phyloP scores from a whole-genome alignment of 2,113 vertebrate species.

The Paramormyrops kingsleyae region DNA sequence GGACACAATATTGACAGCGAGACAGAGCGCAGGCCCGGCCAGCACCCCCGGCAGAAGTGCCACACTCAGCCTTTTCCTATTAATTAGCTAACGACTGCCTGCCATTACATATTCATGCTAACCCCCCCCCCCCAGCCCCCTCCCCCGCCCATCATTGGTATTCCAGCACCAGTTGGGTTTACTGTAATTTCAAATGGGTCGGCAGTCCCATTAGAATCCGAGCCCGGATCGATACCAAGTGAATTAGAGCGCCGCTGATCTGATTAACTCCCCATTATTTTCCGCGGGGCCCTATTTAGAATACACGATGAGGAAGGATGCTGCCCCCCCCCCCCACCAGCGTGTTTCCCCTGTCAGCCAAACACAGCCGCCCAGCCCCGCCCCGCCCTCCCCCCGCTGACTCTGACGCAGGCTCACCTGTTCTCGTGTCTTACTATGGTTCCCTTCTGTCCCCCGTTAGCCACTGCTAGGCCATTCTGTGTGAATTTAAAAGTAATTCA shows the following conservation, averaged over 20 bases:
- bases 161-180: slow-evolving; percentile 74
- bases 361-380: slow-evolving; percentile 10
- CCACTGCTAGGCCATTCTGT: not conserved
- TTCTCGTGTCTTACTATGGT: not conserved
- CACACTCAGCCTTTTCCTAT: slow-evolving; percentile 67
- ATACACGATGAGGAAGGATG: slow-evolving; percentile 86
- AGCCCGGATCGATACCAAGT: slow-evolving; percentile 81
- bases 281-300: slow-evolving; percentile 78
- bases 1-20: slow-evolving; percentile 18
- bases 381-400: slow-evolving; percentile 37
- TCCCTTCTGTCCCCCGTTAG: not conserved
- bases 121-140: not conserved
- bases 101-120: slow-evolving; percentile 49
- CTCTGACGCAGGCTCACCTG: slow-evolving; percentile 57
- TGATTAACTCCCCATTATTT: slow-evolving; percentile 98
- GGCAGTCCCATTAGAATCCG: slow-evolving; percentile 85
- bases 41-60: slow-evolving; percentile 28
- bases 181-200: slow-evolving; percentile 88
- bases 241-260: slow-evolving; percentile 95
- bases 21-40: not conserved
- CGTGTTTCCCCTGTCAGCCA: slow-evolving; percentile 69
- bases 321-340: slow-evolving; percentile 66
- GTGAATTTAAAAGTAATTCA: not conserved
- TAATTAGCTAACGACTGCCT: slow-evolving; percentile 74
- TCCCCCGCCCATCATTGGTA: slow-evolving; percentile 59